Base-by-base conservation (phyloP, 2,113 vertebrate genomes). In the Miniopterus natalensis region DNA sequence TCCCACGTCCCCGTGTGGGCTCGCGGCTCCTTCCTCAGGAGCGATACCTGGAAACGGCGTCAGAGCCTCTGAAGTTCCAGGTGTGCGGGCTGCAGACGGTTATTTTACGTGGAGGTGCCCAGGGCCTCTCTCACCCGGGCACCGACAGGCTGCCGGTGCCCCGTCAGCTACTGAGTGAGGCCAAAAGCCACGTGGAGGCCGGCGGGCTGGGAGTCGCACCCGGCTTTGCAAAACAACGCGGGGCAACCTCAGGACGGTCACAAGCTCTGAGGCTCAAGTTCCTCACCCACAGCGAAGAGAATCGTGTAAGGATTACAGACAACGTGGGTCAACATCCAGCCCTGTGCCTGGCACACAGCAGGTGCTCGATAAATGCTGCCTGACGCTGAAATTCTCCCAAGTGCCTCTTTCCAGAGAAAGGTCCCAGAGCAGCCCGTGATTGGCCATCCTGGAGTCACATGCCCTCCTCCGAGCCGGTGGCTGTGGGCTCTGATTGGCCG, bases 271-370 rank as follows among this genome's bases (percentile, higher is more conserved):
- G 13, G 25, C 59, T 1, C 4, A 23, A 23, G 3, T 61, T 1
- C 59, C 59, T 12, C 59, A 36, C 36, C 36, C 36, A 36, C 36
- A 36, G 36, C 36, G 36, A 36, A 36, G 36, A 36, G 36, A 36
- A 36, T 36, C 36, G 36, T 2, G 3, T 5, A 23, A 79, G 63
- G 49, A 21, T 42, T 15, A 4, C 36, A 10, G 5, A 13, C 55
- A 5, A 1, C 0, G 1, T 0, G 0, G 9, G 20, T 1, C 0
- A 7, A 1, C 25, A 5, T 47, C 31, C 6, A 1, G 7, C 70
- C 42, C 49, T 1, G 0, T 0, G 20, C 29, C 42, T 2, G 27
- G n/a, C 40, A 53, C 14, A 4, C 23, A 3, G 40, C 0, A 47
- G 36, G 7, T 2, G 20, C 63, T 42, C 23, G 9, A 0, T 1